phyloP scores from a whole-genome alignment of 2,797 vertebrate genomes.

The Bufotes viridis region DNA sequence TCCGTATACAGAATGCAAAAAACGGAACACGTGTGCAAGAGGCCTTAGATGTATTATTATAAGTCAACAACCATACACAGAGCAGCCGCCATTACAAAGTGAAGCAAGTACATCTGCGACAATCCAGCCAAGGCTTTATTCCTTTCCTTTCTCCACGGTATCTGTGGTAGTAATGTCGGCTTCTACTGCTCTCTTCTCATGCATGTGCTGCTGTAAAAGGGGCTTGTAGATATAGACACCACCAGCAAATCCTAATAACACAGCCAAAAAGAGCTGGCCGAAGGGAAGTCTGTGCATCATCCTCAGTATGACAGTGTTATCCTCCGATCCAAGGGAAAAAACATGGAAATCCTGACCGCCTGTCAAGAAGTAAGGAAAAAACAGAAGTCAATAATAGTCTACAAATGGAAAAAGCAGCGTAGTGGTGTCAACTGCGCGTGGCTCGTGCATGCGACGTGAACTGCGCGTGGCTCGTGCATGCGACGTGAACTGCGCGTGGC shows the following conservation, averaged over 20 bases:
- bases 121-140: conserved; percentile 22
- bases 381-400: background rate
- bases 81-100: background rate
- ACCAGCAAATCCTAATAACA: conserved; percentile 79
- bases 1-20: too few species aligned
- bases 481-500: background rate
- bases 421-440: background rate
- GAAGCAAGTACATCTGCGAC: background rate
- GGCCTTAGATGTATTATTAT: background rate
- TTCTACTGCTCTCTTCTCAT: conserved; percentile 64
- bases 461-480: too few species aligned
- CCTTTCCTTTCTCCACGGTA: conserved; percentile 64
- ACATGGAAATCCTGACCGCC: background rate
- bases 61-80: background rate
- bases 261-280: conserved; percentile 75
- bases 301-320: conserved; percentile 45
- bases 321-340: background rate
- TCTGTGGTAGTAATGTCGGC: conserved; percentile 55
- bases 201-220: conserved; percentile 72
- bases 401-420: background rate
- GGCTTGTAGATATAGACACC: conserved; percentile 91
- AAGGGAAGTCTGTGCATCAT: conserved; percentile 76
- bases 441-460: background rate
- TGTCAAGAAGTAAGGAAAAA: background rate
- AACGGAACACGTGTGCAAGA: too few species aligned